Evolutionary conservation across 2,888 invertebrate species (phyloP), one percentile per base, ranked within the genome.

Genomic region (Tuberolachnus salignus): DNA sequence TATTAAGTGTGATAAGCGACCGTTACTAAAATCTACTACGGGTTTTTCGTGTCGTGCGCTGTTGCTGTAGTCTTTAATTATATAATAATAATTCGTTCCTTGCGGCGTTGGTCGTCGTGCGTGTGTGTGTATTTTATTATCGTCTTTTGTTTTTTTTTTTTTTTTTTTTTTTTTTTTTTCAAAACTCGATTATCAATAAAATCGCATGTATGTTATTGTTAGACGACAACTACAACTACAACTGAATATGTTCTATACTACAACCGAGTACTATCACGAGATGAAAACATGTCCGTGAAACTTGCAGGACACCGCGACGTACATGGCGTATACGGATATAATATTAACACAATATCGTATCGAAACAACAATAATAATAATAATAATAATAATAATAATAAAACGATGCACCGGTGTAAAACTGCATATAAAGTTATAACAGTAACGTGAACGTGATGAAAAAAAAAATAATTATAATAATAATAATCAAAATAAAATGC

Each of bases 201-300:
- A 26, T 51, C 21, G 49, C 44, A 1, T 13, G 46, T 21, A 57
- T 21, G 21, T 34, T 3, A 10, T 14, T 61, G 57, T 19, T 8
- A 1, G 72, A 46, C n/a, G 26, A 49, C 49, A 21, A n/a, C 26
- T 9, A 34, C 19, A 9, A n/a, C 63, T 42, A 53, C 34, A 42
- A 34, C 34, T 34, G 34, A 34, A n/a, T n/a, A n/a, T 34, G 6
- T 34, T 34, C 34, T 34, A 34, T 34, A 6, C 34, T 34, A 34
- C 6, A 34, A 34, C 34, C 34, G 13, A 6, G 10, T 26, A 66
- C 8, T 75, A 75, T 75, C 75, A 75, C 66, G 66, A 66, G 44
- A 55, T 26, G 66, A 55, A 75, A 75, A 75, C 75, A 75, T 75
- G 75, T 66, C 66, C n/a, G 55, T 26, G 19, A 44, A 55, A 51